Conservation (phyloP, 2,113 vertebrate species). For the Ameiurus melas region DNA sequence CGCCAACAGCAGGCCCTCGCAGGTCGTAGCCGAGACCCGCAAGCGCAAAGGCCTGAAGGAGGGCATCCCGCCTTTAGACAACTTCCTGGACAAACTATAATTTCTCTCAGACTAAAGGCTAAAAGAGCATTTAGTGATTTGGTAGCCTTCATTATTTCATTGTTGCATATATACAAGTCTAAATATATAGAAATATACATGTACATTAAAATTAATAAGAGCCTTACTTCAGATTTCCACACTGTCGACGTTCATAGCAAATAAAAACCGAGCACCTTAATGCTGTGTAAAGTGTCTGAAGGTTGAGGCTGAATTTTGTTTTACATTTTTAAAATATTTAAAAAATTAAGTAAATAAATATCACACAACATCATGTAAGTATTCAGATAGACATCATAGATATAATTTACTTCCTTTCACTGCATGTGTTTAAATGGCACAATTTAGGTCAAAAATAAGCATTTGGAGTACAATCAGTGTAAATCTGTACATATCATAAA, state of each 20-base stretch:
- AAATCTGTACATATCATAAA: conserved; percentile 19
- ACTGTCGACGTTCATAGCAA: conserved; percentile 38
- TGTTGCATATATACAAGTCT: conserved; percentile 28
- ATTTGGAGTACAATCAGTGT: conserved; percentile 10
- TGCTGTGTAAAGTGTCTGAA: conserved; percentile 15
- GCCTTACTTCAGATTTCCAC: conserved; percentile 33
- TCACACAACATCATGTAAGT: not conserved
- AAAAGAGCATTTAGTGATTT: conserved; percentile 12
- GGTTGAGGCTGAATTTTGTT: not conserved
- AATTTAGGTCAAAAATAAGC: conserved; percentile 10
- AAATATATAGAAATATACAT: conserved; percentile 22
- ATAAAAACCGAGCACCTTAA: conserved; percentile 40
- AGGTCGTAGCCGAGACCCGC: conserved; percentile 56
- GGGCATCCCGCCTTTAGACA: conserved; percentile 56
- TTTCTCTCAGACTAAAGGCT: not conserved
- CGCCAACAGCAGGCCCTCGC: conserved; percentile 49
- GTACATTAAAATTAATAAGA: conserved; percentile 30
- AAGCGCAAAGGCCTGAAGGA: conserved; percentile 64
- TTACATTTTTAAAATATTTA: not conserved
- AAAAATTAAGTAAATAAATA: not conserved
- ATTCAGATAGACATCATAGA: conserved; percentile 29
- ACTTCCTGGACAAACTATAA: conserved; percentile 63
- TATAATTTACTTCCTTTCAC: conserved; percentile 14
- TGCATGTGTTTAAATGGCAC: conserved; percentile 18
- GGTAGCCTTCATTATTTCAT: conserved; percentile 33